These are phyloP conservation scores for Pelmatolapia mariae DNA, from an alignment of 2,113 vertebrate genomes.

Conservation along the genomic window DNA sequence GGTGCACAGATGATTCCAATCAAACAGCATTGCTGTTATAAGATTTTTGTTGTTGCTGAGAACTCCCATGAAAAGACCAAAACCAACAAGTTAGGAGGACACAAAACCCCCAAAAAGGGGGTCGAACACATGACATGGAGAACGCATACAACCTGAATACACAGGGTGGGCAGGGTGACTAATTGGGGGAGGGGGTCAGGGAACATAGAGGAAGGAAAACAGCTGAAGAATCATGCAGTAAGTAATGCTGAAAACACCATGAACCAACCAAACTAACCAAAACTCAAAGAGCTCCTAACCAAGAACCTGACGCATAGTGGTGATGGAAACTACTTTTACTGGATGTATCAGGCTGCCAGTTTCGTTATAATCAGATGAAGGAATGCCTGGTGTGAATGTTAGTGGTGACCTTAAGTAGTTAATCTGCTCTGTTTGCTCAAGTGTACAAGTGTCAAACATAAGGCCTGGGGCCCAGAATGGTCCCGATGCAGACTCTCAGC, in stretches of 20 bases:
- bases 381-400: not conserved
- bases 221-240: not conserved
- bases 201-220: not conserved
- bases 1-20: not conserved
- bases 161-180: not conserved
- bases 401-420: not conserved
- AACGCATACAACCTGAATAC: not conserved
- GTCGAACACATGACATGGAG: not conserved
- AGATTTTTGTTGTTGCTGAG: not conserved
- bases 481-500: not conserved
- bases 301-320: not conserved
- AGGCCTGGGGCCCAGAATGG: not conserved
- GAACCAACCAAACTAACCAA: not conserved
- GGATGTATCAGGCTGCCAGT: not conserved
- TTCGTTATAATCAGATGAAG: not conserved
- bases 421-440: not conserved
- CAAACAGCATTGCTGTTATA: not conserved
- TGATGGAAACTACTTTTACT: not conserved
- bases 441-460: not conserved
- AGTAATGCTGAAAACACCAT: not conserved
- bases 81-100: not conserved
- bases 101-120: not conserved
- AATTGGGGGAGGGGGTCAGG: not conserved
- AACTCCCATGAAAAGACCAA: not conserved
- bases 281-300: not conserved